Base-by-base conservation (phyloP, 1,140 invertebrate species). In the Gonatopus flavifemur region DNA sequence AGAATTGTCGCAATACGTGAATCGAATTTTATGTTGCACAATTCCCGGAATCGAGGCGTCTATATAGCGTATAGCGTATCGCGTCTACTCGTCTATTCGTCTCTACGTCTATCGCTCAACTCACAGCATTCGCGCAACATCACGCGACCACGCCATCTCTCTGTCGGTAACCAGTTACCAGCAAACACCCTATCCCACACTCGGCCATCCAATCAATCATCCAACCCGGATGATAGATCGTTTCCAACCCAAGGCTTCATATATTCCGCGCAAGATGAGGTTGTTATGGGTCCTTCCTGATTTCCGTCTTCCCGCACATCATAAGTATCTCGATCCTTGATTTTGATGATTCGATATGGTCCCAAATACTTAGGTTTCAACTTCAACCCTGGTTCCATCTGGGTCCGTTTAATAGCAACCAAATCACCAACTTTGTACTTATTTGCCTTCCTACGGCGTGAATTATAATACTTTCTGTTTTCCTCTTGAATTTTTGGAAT, bases 221-320 rank as follows among this genome's bases (percentile, higher is more conserved):
- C 32, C 9, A 15, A 6, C 32, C 59, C 40, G 50, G 57, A 15
- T 45, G 40, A 46, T 42, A 36, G 50, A 36, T 36, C 19, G 18
- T 44, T 33, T 22, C 25, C 9, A n/a, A 37, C 7, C 66, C 64
- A 74, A 12, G 45, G 50, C 35, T 70, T 67, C 64, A 72, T 67
- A 22, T 54, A 61, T 19, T 71, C 64, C 1, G 65, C 66, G 9
- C 50, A 59, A 1, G 66, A 65, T 0, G 49, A 52, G 15, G 59
- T 70, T 2, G 8, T 40, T 24, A 30, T 43, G 0, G 68, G 62
- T 2, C 67, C 69, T 30, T 70, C 64, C 16, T 44, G 31, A 19
- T 58, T 35, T 1, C 63, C 65, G 21, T 51, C 45, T 41, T 56
- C 57, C 24, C 31, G 8, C 3, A 70, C 62, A 5, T 69, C 61